Percentiles rank a stretch among this genome's conserved stretches.
Conservation (phyloP, 2,797 vertebrate genomes). For the Chloroceryle inda region DNA sequence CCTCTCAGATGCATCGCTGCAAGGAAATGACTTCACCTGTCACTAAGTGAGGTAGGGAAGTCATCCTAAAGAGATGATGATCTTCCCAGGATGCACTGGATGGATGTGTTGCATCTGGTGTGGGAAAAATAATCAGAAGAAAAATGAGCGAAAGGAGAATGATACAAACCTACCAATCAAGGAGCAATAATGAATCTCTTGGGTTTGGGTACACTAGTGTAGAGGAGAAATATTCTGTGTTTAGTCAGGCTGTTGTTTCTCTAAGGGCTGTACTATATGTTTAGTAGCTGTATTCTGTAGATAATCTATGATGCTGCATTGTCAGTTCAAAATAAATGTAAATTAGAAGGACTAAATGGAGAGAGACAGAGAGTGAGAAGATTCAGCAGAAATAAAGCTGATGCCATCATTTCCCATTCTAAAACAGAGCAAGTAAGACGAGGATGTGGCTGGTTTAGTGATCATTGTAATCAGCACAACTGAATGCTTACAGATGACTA, state of each 20-base stretch:
- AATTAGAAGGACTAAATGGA: neutral
- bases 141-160: neutral
- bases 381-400: neutral
- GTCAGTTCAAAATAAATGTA: neutral
- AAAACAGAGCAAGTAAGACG: neutral
- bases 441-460: neutral
- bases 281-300: neutral
- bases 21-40: neutral
- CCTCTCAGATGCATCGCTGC: neutral
- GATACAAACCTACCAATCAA: neutral
- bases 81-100: neutral
- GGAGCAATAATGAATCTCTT: neutral
- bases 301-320: neutral
- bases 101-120: neutral
- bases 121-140: neutral
- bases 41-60: neutral
- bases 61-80: neutral
- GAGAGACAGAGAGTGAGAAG: neutral
- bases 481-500: slow-evolving; percentile 42
- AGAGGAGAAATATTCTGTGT: neutral
- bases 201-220: neutral
- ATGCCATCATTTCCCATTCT: slow-evolving; percentile 8
- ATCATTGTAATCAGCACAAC: slow-evolving; percentile 40
- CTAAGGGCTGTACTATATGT: neutral
- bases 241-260: neutral